Conservation (phyloP, 2,113 vertebrate genomes). For the Rhinichthys klamathensis region DNA sequence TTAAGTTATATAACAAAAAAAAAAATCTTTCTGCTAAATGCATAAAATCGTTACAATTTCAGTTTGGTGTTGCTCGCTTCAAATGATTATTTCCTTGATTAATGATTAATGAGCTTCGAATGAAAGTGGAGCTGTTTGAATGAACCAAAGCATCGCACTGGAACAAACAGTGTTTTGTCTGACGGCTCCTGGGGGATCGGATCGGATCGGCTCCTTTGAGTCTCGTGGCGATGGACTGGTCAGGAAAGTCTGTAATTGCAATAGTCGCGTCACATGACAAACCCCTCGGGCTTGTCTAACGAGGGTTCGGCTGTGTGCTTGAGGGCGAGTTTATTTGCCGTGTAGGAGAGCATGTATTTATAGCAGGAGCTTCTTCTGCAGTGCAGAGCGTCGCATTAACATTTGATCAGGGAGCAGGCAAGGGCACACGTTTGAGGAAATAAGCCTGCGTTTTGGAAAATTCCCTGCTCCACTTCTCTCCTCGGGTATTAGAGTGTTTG, state of each 20-base stretch:
- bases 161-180: neutral
- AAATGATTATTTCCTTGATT: neutral
- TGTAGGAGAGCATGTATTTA: neutral
- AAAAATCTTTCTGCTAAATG: no score
- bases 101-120: neutral
- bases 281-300: slow-evolving; percentile 66
- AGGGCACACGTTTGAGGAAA: slow-evolving; percentile 24
- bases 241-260: slow-evolving; percentile 63
- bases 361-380: slow-evolving; percentile 14
- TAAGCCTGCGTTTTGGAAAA: slow-evolving; percentile 39
- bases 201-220: slow-evolving; percentile 19
- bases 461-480: neutral
- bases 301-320: slow-evolving; percentile 40
- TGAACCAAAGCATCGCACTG: neutral
- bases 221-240: slow-evolving; percentile 57
- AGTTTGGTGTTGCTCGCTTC: neutral
- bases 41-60: neutral
- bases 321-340: neutral
- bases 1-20: no score
- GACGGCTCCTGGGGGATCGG: neutral
- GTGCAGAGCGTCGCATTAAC: slow-evolving; percentile 41
- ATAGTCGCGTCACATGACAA: slow-evolving; percentile 64
- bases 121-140: neutral
- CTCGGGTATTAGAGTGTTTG: slow-evolving; percentile 45
- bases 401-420: slow-evolving; percentile 42